Conservation (phyloP, 2,888 invertebrate genomes). For the Chymomyza fuscimana region DNA sequence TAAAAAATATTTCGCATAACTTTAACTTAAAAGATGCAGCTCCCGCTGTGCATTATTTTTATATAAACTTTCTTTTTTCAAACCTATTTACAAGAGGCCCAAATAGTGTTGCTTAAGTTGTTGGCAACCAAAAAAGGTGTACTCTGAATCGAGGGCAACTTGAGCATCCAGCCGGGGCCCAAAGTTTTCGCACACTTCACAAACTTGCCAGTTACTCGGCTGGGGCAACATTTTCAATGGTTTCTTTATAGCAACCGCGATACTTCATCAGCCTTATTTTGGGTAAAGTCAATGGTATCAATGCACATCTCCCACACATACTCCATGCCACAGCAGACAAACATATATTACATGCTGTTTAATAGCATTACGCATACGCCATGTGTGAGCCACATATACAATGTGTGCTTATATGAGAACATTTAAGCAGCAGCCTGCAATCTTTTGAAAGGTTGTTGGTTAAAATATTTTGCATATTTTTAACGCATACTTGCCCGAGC, state of each 20-base stretch:
- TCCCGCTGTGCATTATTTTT: background rate
- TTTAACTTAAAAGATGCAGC: background rate
- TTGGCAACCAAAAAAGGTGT: background rate
- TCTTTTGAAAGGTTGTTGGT: constrained; percentile 68
- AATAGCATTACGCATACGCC: constrained; percentile 53
- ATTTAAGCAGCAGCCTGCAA: constrained; percentile 40
- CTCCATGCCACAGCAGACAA: constrained; percentile 8
- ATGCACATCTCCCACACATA: background rate
- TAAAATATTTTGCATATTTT: constrained; percentile 70
- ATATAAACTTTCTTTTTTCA: background rate
- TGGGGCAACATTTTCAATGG: constrained; percentile 2
- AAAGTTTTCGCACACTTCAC: background rate
- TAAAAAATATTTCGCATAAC: background rate
- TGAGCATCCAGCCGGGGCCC: background rate
- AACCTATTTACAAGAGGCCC: background rate
- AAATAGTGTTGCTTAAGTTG: background rate
- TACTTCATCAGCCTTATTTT: constrained; percentile 18
- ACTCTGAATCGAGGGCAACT: background rate
- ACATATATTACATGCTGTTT: constrained; percentile 21
- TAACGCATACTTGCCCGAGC: constrained; percentile 35
- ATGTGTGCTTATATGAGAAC: constrained; percentile 5
- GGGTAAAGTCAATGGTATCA: constrained; percentile 30
- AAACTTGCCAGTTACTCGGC: background rate
- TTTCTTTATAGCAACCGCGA: constrained; percentile 3
- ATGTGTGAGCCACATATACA: constrained; percentile 24